A percentile compares a stretch with the other conserved stretches of the same genome.
Evolutionary conservation across 2,797 vertebrate species (phyloP).

Genomic region (Iguana delicatissima): DNA sequence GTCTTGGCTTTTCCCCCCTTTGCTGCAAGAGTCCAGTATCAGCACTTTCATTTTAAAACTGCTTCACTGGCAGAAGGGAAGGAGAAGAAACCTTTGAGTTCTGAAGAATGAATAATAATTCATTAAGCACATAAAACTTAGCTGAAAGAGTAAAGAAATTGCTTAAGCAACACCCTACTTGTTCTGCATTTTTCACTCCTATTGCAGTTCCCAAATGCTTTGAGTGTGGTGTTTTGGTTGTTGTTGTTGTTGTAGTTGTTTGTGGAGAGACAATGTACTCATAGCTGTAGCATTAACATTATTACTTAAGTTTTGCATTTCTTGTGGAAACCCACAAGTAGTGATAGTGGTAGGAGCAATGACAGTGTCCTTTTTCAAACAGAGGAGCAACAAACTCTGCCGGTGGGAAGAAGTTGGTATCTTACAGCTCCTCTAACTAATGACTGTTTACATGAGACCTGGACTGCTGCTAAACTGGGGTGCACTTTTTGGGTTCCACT

Average conservation of each 20-base stretch:
- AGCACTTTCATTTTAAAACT: constrained; percentile 6
- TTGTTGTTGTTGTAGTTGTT: background rate
- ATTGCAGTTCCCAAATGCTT: background rate
- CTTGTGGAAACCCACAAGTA: too few relatives aligned
- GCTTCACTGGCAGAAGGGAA: constrained; percentile 14
- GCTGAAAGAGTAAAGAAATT: background rate
- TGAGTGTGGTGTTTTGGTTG: background rate
- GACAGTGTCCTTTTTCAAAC: too few relatives aligned
- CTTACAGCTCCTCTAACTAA: too few relatives aligned
- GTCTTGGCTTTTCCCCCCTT: background rate
- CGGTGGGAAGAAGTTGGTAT: too few relatives aligned
- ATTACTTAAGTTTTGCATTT: background rate
- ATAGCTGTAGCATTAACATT: background rate
- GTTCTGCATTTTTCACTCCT: background rate
- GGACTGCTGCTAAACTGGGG: too few relatives aligned
- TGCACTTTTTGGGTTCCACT: too few relatives aligned
- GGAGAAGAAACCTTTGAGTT: background rate
- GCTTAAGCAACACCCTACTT: background rate
- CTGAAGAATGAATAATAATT: constrained; percentile 21
- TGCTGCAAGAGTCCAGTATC: background rate
- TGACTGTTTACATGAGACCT: too few relatives aligned
- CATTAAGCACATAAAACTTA: background rate
- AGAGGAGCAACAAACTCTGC: too few relatives aligned
- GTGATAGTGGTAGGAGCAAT: too few relatives aligned
- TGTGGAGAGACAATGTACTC: background rate